Percentiles rank a stretch among this genome's conserved stretches.
Conservation (phyloP, 2,113 vertebrate genomes). For the Notiomystis cincta region DNA sequence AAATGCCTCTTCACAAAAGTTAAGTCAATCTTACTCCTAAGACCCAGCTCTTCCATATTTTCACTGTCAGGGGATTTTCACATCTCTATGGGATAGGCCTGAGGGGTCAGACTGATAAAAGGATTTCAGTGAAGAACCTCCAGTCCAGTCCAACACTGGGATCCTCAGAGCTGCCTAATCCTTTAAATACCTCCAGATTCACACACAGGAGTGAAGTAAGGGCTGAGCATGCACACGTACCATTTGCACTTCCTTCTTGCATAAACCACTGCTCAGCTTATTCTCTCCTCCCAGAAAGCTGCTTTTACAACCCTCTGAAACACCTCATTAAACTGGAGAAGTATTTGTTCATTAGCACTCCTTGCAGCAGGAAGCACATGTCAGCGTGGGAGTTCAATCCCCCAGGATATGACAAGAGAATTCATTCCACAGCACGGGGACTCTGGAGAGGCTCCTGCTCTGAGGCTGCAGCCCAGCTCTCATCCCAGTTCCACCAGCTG, state of each 20-base stretch:
- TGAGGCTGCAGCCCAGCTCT: background rate
- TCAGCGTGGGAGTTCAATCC: conserved; percentile 35
- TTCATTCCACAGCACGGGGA: background rate
- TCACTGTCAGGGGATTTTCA: background rate
- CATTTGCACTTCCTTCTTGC: background rate
- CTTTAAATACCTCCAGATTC: background rate
- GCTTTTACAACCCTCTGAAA: conserved; percentile 21
- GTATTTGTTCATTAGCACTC: conserved; percentile 4
- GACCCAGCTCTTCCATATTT: background rate
- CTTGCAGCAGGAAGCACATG: conserved; percentile 40
- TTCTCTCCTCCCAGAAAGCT: conserved; percentile 38
- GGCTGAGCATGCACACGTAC: background rate
- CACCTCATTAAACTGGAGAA: background rate
- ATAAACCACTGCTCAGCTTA: background rate
- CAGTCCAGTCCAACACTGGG: background rate
- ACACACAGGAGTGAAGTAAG: background rate
- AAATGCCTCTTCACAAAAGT: background rate
- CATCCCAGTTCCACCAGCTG: background rate
- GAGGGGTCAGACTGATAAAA: background rate
- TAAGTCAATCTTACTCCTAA: background rate
- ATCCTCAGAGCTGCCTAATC: background rate
- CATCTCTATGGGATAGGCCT: background rate
- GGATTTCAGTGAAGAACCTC: background rate
- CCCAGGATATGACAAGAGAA: background rate
- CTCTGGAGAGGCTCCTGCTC: background rate